phyloP scores from a whole-genome alignment of 2,888 invertebrate genomes.

The Reticulitermes lucifugus region DNA sequence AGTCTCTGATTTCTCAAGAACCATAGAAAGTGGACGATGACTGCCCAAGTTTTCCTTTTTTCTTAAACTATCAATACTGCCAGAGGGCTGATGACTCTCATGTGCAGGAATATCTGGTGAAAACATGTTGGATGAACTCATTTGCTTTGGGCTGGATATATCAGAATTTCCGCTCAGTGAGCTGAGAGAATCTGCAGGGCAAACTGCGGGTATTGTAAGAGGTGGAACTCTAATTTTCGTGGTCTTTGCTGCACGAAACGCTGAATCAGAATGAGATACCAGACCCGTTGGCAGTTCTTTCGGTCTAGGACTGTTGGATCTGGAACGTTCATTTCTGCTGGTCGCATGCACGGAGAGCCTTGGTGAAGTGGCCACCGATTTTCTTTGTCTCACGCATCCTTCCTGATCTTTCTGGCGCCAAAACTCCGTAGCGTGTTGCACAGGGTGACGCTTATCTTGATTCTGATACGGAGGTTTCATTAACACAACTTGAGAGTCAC shows the following conservation, averaged over 20 bases:
- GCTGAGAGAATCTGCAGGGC: constrained; percentile 50
- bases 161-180: constrained; percentile 52
- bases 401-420: constrained; percentile 57
- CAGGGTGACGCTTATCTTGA: constrained; percentile 35
- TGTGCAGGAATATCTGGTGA: constrained; percentile 17
- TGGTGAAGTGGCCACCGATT: constrained; percentile 9
- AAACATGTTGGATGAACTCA: constrained; percentile 10
- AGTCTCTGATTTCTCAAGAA: constrained; percentile 56
- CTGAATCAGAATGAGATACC: background rate
- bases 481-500: constrained; percentile 65
- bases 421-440: constrained; percentile 55
- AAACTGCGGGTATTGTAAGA: constrained; percentile 37
- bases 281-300: constrained; percentile 23
- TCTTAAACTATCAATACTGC: constrained; percentile 40
- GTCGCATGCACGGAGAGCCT: constrained; percentile 24
- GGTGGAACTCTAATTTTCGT: constrained; percentile 44
- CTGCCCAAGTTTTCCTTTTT: constrained; percentile 42
- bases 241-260: constrained; percentile 26
- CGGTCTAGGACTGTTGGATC: constrained; percentile 50
- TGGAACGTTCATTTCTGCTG: constrained; percentile 46
- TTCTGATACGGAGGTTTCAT: constrained; percentile 51
- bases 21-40: constrained; percentile 57
- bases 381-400: constrained; percentile 7
- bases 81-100: constrained; percentile 40
- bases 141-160: constrained; percentile 48